phyloP scores from a whole-genome alignment of 2,888 invertebrate species.

The Tenthredo scrophulariae region DNA sequence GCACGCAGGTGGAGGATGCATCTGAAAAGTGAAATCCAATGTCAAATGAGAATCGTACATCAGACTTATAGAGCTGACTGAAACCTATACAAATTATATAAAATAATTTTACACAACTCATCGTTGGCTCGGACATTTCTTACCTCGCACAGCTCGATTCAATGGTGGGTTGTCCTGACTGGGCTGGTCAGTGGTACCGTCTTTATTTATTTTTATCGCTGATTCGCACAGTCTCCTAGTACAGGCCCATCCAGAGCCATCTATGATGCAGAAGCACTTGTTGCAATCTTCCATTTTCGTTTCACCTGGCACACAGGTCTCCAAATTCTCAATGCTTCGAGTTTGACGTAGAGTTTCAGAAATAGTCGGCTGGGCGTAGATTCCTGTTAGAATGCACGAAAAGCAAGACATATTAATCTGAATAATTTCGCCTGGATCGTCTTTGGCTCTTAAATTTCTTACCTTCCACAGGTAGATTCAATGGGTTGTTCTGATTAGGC shows the following conservation, averaged over 20 bases:
- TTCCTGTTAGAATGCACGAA: neutral
- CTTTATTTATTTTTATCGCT: too few species aligned
- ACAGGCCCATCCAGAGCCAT: constrained; percentile 66
- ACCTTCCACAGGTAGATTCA: neutral
- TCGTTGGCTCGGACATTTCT: neutral
- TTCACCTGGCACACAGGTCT: neutral
- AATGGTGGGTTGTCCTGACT: neutral
- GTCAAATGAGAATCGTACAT: neutral
- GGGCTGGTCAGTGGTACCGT: neutral
- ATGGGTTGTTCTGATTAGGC: neutral
- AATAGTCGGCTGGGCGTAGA: neutral
- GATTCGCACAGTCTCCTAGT: neutral
- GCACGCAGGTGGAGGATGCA: constrained; percentile 65
- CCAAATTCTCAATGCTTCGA: neutral
- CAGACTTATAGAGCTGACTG: neutral
- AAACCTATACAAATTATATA: neutral
- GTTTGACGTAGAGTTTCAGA: too few species aligned
- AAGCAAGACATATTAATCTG: too few species aligned
- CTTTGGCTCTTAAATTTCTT: neutral
- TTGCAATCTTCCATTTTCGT: constrained; percentile 74
- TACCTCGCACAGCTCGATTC: neutral
- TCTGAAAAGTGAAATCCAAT: neutral
- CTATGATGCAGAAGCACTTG: constrained; percentile 76
- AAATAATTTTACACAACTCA: neutral
- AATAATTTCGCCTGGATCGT: neutral